These are phyloP conservation scores for cattle (Bos taurus) DNA, from an alignment of 2,113 vertebrate species.

Conservation along the genomic window DNA sequence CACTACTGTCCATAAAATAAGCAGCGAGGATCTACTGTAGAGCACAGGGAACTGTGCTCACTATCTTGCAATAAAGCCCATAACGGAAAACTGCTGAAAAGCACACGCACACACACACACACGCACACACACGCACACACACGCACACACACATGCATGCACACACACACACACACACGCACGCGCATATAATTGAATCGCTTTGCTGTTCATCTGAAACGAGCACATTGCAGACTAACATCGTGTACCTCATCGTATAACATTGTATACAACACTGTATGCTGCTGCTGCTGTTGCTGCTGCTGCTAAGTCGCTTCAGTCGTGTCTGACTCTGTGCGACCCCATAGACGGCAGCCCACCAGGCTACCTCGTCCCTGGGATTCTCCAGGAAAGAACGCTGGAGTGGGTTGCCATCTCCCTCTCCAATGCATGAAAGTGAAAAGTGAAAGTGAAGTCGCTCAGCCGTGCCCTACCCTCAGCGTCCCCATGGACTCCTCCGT, in stretches of 20 bases:
- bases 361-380: no score
- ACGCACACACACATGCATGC: no score
- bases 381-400: no score
- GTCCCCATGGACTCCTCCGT: fast-evolving
- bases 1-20: not conserved
- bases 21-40: fast-evolving
- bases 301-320: fast-evolving
- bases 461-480: fast-evolving
- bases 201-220: not conserved
- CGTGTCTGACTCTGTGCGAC: fast-evolving
- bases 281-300: no score
- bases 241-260: no score
- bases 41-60: not conserved
- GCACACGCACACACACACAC: no score
- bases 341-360: no score
- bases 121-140: fast-evolving
- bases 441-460: no score
- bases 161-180: not conserved
- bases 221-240: not conserved
- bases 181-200: fast-evolving
- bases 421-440: no score
- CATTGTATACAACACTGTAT: not conserved
- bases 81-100: not conserved
- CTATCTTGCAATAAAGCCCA: not conserved
- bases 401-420: no score